Evolutionary conservation across 2,888 invertebrate species (phyloP).

Genomic region (Polyommatus icarus): DNA sequence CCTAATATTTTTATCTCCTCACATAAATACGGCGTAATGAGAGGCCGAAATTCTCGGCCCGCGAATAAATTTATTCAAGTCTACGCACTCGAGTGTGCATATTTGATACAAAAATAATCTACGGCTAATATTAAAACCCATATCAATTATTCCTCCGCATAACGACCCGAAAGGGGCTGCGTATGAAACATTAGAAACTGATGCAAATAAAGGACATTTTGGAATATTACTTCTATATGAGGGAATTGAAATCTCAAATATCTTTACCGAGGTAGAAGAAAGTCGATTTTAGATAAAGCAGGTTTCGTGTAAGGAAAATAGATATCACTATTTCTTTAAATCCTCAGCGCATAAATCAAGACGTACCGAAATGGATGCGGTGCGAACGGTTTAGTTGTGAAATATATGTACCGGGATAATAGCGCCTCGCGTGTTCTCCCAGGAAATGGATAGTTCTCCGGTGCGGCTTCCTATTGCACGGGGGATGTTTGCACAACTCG

Average conservation of each 20-base stretch:
- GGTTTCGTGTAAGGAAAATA: slow-evolving; percentile 2
- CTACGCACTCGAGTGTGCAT: slow-evolving; percentile 74
- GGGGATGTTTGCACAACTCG: slow-evolving; percentile 28
- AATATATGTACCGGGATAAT: slow-evolving; percentile 30
- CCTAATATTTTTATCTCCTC: slow-evolving; percentile 80
- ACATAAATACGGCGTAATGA: slow-evolving; percentile 79
- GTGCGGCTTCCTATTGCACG: slow-evolving; percentile 16
- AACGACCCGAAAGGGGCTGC: neutral
- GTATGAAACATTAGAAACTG: slow-evolving; percentile 15
- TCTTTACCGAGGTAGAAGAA: neutral
- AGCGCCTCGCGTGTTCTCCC: slow-evolving; percentile 31
- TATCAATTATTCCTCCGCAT: slow-evolving; percentile 56
- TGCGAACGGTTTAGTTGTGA: slow-evolving; percentile 6
- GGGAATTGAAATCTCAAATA: neutral
- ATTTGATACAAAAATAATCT: slow-evolving; percentile 79
- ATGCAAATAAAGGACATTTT: slow-evolving; percentile 5
- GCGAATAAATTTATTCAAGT: slow-evolving; percentile 76
- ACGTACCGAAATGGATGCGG: neutral
- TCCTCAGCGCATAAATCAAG: slow-evolving; percentile 9
- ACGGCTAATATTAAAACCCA: slow-evolving; percentile 64
- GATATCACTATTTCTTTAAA: neutral
- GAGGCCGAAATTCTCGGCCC: slow-evolving; percentile 71
- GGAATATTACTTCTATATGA: neutral
- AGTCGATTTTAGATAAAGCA: neutral
- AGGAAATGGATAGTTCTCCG: slow-evolving; percentile 32